Conservation (phyloP, 2,113 vertebrate genomes). For the Thunnus thynnus region DNA sequence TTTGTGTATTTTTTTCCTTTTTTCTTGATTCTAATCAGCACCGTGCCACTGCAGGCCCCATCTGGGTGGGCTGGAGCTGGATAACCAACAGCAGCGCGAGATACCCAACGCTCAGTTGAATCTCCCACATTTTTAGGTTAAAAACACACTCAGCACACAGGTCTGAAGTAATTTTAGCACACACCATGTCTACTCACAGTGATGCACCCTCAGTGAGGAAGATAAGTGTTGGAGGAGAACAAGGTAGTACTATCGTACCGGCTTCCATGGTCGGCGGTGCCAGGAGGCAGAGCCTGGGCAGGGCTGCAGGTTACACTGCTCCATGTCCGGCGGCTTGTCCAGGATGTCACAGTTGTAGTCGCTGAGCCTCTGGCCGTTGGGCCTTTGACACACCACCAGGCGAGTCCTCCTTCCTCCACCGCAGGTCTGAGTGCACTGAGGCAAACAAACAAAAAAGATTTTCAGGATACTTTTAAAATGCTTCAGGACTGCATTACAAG, state of each 20-base stretch:
- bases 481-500: neutral
- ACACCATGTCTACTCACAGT: conserved; percentile 66
- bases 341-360: conserved; percentile 93
- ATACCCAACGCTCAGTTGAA: conserved; percentile 46
- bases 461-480: neutral
- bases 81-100: conserved; percentile 32
- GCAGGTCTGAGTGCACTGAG: conserved; percentile 93
- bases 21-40: conserved; percentile 76
- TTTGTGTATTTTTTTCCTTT: conserved; percentile 46
- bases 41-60: conserved; percentile 70
- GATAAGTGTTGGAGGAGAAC: conserved; percentile 53
- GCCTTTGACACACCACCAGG: conserved; percentile 93
- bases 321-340: conserved; percentile 90
- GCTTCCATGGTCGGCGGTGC: conserved; percentile 95
- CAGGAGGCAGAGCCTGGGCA: conserved; percentile 92
- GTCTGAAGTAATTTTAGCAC: conserved; percentile 69
- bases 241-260: conserved; percentile 91
- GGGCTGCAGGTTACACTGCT: conserved; percentile 90
- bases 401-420: conserved; percentile 92
- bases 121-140: conserved; percentile 52
- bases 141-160: conserved; percentile 35
- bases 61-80: conserved; percentile 66
- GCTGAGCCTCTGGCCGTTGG: conserved; percentile 88
- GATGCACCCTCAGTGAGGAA: conserved; percentile 50
- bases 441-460: conserved; percentile 8